Evolutionary conservation across 2,888 invertebrate species (phyloP), one percentile per base, ranked within the genome.

Genomic region (Synergus itoensis): DNA sequence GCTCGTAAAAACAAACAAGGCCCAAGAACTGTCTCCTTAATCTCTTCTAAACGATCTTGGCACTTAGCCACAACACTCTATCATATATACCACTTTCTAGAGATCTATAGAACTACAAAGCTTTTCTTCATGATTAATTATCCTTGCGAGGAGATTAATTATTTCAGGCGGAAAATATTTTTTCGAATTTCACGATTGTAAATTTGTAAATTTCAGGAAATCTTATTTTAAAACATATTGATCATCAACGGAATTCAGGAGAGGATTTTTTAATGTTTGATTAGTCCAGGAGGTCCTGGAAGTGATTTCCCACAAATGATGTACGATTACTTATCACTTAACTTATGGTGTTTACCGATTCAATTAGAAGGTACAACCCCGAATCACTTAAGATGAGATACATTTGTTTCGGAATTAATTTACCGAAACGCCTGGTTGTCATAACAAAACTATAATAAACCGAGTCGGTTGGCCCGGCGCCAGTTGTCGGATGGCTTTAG

Each of bases 401-500:
- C 91, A 91, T 91, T 91, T 90, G 91, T 90, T 91, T 91, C 90
- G 86, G 87, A 91, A 91, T 92, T 92, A 91, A 92, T 92, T 91
- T 89, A 91, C 89, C 90, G 89, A 86, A 90, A 89, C 89, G 87
- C 86, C 86, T 84, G 84, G 84, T 88, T 91, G 92, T 92, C 91
- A 92, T 91, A 92, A 92, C 91, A 92, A 91, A 91, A 90, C 92
- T 92, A 92, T 92, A 91, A 92, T 91, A 91, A 92, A 91, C 91
- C 89, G 83, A 79, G 64, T 67, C 62, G 79, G 82, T 79, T 88
- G 88, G 88, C 86, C 65, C 80, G 36, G 9, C 62, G 88, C 87
- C 87, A 87, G 77, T 45, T 67, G 77, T 73, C 53, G 73, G 73
- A 73, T 76, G 81, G 64, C 76, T 73, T 84, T 82, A 64, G 79